Evolutionary conservation across 2,113 vertebrate genomes (phyloP).

Genomic region (Morone chrysops): DNA sequence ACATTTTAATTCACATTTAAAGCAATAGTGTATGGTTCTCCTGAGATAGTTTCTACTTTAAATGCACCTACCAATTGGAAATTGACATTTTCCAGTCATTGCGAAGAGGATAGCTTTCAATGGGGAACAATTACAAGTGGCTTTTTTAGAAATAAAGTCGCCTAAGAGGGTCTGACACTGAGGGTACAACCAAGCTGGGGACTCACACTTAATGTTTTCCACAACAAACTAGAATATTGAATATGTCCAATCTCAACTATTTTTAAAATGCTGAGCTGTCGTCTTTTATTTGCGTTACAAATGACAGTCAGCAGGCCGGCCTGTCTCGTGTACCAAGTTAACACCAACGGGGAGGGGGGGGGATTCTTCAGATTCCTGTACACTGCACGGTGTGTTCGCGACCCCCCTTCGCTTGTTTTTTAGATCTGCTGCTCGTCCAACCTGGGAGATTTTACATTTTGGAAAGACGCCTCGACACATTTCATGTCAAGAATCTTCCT

Average conservation of each 20-base stretch:
- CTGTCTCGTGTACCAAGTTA: constrained; percentile 59
- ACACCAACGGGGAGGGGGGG: constrained; percentile 46
- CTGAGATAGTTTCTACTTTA: too few relatives aligned
- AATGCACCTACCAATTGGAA: too few relatives aligned
- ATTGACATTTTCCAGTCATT: too few relatives aligned
- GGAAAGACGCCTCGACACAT: constrained; percentile 1
- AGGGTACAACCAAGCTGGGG: too few relatives aligned
- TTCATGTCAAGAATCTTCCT: constrained; percentile 8
- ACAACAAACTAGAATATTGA: background rate
- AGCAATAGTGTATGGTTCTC: too few relatives aligned
- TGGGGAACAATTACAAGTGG: too few relatives aligned
- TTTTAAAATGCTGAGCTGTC: constrained; percentile 9
- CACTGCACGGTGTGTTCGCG: background rate
- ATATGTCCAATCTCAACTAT: background rate
- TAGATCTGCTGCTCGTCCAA: constrained; percentile 1
- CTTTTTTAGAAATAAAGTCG: too few relatives aligned
- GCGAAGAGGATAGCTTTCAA: too few relatives aligned
- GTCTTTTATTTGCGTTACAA: constrained; percentile 5
- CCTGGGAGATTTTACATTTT: background rate
- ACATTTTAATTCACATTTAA: too few relatives aligned
- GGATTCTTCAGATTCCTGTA: constrained; percentile 72
- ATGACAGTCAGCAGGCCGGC: constrained; percentile 55
- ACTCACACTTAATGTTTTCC: too few relatives aligned
- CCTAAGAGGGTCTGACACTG: too few relatives aligned
- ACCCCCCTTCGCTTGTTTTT: background rate